Percentiles rank a stretch among this genome's conserved stretches.
These are phyloP conservation scores for Labeo rohita DNA, from an alignment of 2,113 vertebrate genomes.

Conservation along the genomic window DNA sequence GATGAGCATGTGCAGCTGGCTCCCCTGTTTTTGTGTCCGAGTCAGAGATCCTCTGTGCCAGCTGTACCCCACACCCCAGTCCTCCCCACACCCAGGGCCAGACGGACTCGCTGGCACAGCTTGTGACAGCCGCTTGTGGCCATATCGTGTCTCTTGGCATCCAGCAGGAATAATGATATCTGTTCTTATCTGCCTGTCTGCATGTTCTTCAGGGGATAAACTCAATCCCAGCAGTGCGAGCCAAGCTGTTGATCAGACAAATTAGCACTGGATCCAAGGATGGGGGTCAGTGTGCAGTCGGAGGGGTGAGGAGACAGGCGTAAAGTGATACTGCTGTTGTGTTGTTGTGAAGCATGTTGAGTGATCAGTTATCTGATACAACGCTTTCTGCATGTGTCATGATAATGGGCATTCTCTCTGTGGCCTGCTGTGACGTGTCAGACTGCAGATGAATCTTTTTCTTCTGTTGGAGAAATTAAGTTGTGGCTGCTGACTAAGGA, in stretches of 20 bases:
- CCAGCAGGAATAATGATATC: slow-evolving; percentile 13
- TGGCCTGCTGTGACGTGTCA: slow-evolving; percentile 38
- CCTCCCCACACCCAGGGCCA: not conserved
- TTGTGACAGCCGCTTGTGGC: slow-evolving; percentile 16
- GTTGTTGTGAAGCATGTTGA: slow-evolving; percentile 20
- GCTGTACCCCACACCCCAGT: slow-evolving; percentile 9
- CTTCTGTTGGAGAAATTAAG: not conserved
- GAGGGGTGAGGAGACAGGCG: not conserved
- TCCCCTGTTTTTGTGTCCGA: not conserved
- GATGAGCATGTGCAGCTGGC: slow-evolving; percentile 28
- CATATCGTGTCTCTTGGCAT: slow-evolving; percentile 9
- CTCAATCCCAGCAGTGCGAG: slow-evolving; percentile 38
- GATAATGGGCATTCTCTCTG: not conserved
- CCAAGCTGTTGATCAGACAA: slow-evolving; percentile 55
- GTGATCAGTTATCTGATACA: slow-evolving; percentile 21
- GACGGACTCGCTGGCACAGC: not conserved
- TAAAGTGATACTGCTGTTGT: slow-evolving; percentile 18
- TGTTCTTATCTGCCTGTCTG: slow-evolving; percentile 32
- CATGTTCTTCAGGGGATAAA: slow-evolving; percentile 32
- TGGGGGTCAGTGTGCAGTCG: slow-evolving; percentile 54
- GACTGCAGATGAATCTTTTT: not conserved
- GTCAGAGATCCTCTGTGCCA: slow-evolving; percentile 14
- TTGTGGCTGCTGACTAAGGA: not conserved
- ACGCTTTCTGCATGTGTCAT: not conserved
- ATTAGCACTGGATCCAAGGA: slow-evolving; percentile 47